Conservation (phyloP, 2,888 invertebrate species). For the Mellilla xanthometata region DNA sequence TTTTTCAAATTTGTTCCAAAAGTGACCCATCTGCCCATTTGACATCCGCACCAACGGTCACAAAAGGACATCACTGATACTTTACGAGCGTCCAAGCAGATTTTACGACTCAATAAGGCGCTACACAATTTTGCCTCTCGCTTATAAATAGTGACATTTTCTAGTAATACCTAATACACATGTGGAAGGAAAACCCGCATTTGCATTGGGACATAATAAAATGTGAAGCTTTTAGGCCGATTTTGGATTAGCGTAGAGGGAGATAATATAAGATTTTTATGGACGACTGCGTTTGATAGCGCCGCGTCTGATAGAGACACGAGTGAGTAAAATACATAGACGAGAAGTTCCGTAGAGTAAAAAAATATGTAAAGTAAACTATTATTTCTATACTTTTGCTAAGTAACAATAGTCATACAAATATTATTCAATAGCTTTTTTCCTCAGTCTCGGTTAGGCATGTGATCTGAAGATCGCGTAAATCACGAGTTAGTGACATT, state of each 20-base stretch:
- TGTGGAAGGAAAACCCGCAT: slow-evolving; percentile 5
- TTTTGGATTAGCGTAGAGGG: slow-evolving; percentile 4
- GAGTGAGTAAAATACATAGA: too few species aligned
- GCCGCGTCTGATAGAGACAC: not conserved
- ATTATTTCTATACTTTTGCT: too few species aligned
- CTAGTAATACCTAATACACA: slow-evolving; percentile 6
- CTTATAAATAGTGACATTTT: slow-evolving; percentile 18
- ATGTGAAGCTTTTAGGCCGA: slow-evolving; percentile 10
- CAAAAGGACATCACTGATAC: slow-evolving; percentile 18
- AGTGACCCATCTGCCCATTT: too few species aligned
- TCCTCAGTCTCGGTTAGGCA: too few species aligned
- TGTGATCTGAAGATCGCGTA: too few species aligned
- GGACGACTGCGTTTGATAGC: not conserved
- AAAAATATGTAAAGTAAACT: too few species aligned
- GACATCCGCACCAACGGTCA: not conserved
- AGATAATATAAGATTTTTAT: not conserved
- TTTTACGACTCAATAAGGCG: slow-evolving; percentile 32
- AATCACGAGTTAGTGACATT: too few species aligned
- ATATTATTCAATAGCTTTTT: too few species aligned
- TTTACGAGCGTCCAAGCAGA: slow-evolving; percentile 28
- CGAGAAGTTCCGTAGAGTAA: too few species aligned
- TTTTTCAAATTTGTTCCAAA: not conserved
- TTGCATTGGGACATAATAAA: slow-evolving; percentile 12
- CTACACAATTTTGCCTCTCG: slow-evolving; percentile 15
- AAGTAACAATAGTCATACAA: too few species aligned